Percentiles rank a stretch among this genome's conserved stretches.
phyloP scores from a whole-genome alignment of 2,888 invertebrate species.

The Leucophora obtusa region DNA sequence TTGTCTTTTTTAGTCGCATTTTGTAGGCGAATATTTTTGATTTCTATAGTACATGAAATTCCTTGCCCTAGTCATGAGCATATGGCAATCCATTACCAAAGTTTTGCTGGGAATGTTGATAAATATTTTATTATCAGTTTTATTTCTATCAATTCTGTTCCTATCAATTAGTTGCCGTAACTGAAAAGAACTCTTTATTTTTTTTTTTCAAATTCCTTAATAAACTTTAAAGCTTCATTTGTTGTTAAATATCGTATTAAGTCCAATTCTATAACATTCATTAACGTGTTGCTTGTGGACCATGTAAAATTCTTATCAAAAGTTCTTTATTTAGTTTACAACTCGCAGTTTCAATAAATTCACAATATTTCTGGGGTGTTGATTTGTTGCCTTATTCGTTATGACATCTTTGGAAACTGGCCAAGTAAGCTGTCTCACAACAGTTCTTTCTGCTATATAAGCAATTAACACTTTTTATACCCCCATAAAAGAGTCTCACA shows the following conservation, averaged over 20 bases:
- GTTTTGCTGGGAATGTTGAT: too few relatives aligned
- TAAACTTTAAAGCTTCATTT: slow-evolving; percentile 36
- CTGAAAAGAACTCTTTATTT: not conserved
- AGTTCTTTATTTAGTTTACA: not conserved
- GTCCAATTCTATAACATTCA: slow-evolving; percentile 39
- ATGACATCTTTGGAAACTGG: slow-evolving; percentile 58
- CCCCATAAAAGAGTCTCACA: slow-evolving; percentile 27
- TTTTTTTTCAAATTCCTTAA: not conserved
- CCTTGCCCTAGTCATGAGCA: too few relatives aligned
- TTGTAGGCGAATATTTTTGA: too few relatives aligned
- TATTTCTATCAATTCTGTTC: not conserved
- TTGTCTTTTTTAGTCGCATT: too few relatives aligned
- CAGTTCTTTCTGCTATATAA: slow-evolving; percentile 26
- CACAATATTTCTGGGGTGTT: slow-evolving; percentile 43
- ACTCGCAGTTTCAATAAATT: slow-evolving; percentile 38
- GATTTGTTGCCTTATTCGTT: slow-evolving; percentile 40
- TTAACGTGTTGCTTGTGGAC: slow-evolving; percentile 15
- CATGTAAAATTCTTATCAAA: slow-evolving; percentile 2
- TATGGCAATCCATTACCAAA: too few relatives aligned
- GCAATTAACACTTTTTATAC: slow-evolving; percentile 50
- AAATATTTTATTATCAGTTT: not conserved
- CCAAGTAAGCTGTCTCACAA: slow-evolving; percentile 39
- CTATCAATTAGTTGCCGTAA: not conserved
- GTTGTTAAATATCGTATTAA: slow-evolving; percentile 34
- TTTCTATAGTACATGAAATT: too few relatives aligned